Base-by-base conservation (phyloP, 2,888 invertebrate genomes). In the Brenthis ino region DNA sequence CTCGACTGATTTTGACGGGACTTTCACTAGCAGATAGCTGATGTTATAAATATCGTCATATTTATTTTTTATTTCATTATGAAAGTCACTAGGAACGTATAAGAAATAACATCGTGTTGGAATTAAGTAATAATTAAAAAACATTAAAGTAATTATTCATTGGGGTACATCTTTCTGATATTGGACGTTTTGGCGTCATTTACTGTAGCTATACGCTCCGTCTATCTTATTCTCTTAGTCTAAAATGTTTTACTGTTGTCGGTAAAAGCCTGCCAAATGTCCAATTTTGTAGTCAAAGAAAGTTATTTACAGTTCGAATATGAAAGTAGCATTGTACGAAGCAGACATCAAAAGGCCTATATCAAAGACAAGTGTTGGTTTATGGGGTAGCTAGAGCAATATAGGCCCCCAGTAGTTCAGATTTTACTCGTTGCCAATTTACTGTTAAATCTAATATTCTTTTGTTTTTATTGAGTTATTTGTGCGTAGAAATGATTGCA, bases 311-410 rank as follows among this genome's bases (percentile, higher is more conserved):
- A 82, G 81, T 81, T 79, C 77, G 76, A 80, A 82, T 80, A 84
- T 82, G 87, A 87, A 88, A 86, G 81, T 82, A 80, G 81, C 81
- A 87, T 89, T 90, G 89, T 90, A 83, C 82, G 80, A 79, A 82
- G 84, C 82, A 87, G 85, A 89, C 90, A 89, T 92, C 91, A 91
- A 91, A 91, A 89, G 88, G 81, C 83, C 79, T 80, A 82, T 86
- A 85, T 91, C 89, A 91, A 91, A 89, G 88, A 86, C 81, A 85
- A 85, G 87, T 79, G 78, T 79, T 77, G 77, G 76, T 81, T 82
- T 80, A 83, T 79, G 81, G 81, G 83, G 85, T 83, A 80, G 79
- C 81, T 80, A 82, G 82, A 82, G 81, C 79, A 81, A 80, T 81
- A 83, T 80, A 83, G 85, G 84, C 83, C 80, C 79, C 77, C 80